Evolutionary conservation across 2,113 vertebrate species (phyloP).

Genomic region (Cervus canadensis): DNA sequence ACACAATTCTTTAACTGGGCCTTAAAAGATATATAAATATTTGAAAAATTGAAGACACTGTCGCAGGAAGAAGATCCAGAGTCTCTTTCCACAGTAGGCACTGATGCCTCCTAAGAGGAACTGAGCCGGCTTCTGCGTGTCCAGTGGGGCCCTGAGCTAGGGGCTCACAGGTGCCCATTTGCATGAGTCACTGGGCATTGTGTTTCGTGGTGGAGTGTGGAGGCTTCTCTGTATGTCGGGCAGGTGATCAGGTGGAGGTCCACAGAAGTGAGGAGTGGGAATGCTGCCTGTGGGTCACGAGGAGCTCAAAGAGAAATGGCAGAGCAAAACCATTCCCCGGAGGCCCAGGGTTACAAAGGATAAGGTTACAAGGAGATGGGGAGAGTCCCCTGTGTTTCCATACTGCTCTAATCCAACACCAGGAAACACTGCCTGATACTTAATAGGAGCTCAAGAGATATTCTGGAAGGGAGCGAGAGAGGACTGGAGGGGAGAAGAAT

Average conservation of each 20-base stretch:
- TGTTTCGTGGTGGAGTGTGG: not conserved
- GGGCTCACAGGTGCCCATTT: not conserved
- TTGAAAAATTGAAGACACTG: not conserved
- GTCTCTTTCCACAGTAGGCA: not conserved
- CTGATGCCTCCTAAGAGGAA: not conserved
- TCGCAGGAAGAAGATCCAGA: not conserved
- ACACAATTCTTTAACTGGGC: not conserved
- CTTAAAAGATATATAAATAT: not conserved
- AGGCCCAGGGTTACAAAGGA: not conserved
- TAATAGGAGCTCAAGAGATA: not conserved
- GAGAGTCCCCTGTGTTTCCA: not conserved
- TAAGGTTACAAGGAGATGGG: not conserved
- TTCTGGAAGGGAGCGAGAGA: not conserved
- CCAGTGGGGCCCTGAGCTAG: not conserved
- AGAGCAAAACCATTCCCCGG: not conserved
- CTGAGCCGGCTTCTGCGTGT: rapidly evolving
- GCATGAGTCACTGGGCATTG: not conserved
- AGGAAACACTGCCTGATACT: not conserved
- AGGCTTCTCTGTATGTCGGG: rapidly evolving
- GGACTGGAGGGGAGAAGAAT: not conserved
- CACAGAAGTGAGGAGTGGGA: not conserved
- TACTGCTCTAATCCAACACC: too few relatives aligned
- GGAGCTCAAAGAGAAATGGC: not conserved
- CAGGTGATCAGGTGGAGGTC: not conserved
- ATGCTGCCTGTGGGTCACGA: not conserved